These are phyloP conservation scores for Slavum lentiscoides DNA, from an alignment of 2,888 invertebrate genomes.

Conservation along the genomic window DNA sequence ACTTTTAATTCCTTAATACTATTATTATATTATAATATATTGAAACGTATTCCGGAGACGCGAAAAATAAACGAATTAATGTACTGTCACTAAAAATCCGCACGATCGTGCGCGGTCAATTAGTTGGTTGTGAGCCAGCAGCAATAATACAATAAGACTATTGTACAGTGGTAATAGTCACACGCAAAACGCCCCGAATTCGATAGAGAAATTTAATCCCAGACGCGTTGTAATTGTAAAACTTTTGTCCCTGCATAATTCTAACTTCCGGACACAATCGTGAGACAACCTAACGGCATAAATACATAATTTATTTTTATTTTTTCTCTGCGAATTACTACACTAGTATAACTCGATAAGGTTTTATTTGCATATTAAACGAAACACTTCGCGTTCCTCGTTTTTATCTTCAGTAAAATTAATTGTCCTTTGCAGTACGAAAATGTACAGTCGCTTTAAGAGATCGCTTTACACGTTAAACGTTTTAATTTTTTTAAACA, in stretches of 20 bases:
- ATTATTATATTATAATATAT: background rate
- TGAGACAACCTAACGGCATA: background rate
- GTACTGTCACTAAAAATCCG: background rate
- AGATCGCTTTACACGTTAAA: too few relatives aligned
- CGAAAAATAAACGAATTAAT: background rate
- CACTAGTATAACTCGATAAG: background rate
- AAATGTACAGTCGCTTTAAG: background rate
- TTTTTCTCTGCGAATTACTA: background rate
- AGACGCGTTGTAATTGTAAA: conserved; percentile 24
- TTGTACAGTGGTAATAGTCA: conserved; percentile 5
- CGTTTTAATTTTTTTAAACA: too few relatives aligned
- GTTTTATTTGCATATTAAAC: background rate
- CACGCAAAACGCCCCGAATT: conserved; percentile 2
- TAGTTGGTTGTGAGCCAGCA: conserved; percentile 24
- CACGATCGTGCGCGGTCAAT: conserved; percentile 19
- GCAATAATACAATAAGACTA: background rate
- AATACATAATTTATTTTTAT: background rate
- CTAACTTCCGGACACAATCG: background rate
- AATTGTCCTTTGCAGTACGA: background rate
- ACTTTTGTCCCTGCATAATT: conserved; percentile 13
- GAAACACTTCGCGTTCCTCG: background rate
- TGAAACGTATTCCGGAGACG: background rate
- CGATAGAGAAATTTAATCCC: conserved; percentile 8
- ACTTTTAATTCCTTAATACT: background rate
- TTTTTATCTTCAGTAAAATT: background rate